phyloP scores from a whole-genome alignment of 2,888 invertebrate genomes.

The Nebria salina region DNA sequence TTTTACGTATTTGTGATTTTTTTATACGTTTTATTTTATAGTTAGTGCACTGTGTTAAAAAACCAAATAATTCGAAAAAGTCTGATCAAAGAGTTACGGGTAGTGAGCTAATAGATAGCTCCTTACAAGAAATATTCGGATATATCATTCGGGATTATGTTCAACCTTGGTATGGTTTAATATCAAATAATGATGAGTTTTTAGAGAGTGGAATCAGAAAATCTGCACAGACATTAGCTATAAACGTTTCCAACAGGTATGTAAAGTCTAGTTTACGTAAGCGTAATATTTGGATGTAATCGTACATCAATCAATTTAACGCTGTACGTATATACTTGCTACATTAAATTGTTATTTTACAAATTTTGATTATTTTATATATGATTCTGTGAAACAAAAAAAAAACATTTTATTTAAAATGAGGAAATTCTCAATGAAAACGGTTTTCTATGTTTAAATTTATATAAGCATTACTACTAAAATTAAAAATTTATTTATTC shows the following conservation, averaged over 20 bases:
- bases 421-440: too few species aligned
- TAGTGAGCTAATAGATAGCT: constrained; percentile 85
- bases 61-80: constrained; percentile 59
- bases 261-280: constrained; percentile 23
- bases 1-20: constrained; percentile 15
- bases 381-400: too few species aligned
- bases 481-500: too few species aligned
- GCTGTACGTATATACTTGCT: too few species aligned
- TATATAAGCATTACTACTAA: too few species aligned
- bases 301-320: too few species aligned
- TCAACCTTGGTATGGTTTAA: constrained; percentile 75
- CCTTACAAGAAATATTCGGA: constrained; percentile 83
- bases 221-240: constrained; percentile 76
- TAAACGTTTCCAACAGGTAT: constrained; percentile 77
- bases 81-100: constrained; percentile 78
- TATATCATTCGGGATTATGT: constrained; percentile 86
- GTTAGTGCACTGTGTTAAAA: constrained; percentile 56
- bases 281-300: too few species aligned
- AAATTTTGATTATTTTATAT: too few species aligned
- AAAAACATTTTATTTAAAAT: too few species aligned
- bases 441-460: too few species aligned
- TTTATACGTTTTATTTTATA: constrained; percentile 46
- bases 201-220: constrained; percentile 72
- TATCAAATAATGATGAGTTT: constrained; percentile 80
- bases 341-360: too few species aligned